Base-by-base conservation (phyloP, 2,113 vertebrate genomes). In the Phyllopteryx taeniolatus region DNA sequence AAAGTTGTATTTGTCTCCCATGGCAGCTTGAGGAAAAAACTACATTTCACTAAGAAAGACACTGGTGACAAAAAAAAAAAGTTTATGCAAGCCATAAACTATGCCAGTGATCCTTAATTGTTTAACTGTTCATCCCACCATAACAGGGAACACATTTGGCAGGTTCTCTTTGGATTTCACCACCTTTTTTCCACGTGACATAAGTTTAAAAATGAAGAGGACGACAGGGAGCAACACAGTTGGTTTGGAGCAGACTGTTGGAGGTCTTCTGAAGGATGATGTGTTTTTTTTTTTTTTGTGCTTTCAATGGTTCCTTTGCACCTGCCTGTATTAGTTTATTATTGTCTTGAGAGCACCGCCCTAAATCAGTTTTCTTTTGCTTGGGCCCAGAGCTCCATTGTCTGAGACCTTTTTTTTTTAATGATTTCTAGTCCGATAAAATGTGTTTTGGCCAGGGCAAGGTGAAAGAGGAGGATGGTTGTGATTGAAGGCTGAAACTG, bases 321-420 rank as follows among this genome's bases (percentile, higher is more conserved):
- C 73, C 72, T 11, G 35, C 60, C 76, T 62, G 76, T 88, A 87
- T 91, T 88, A 85, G 77, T 88, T 89, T 86, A 56, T 83, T 85
- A 83, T 76, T 86, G 87, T 88, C 90, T 89, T 80, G 81, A 85
- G 87, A 90, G 86, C 68, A 67, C 74, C 54, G 72, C 19, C 61
- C 72, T 82, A 88, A 91, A 91, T 91, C 84, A 81, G 82, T 86
- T 88, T 91, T 85, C 82, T 85, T 87, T 89, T 89, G 86, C 89
- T 79, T 81, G 76, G 77, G 74, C 85, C 89, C 81, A 86, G 69
- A 83, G 79, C 76, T 79, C 74, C 61, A 65, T 72, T 60, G 67
- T 70, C 72, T 76, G 42, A 76, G 60, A 80, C 77, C 83, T 56
- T 17, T 56, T 77, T 83, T 56, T 17, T 22, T 86, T 85, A 77